These are phyloP conservation scores for Cephus cinctus DNA, from an alignment of 1,140 invertebrate species.

Conservation along the genomic window DNA sequence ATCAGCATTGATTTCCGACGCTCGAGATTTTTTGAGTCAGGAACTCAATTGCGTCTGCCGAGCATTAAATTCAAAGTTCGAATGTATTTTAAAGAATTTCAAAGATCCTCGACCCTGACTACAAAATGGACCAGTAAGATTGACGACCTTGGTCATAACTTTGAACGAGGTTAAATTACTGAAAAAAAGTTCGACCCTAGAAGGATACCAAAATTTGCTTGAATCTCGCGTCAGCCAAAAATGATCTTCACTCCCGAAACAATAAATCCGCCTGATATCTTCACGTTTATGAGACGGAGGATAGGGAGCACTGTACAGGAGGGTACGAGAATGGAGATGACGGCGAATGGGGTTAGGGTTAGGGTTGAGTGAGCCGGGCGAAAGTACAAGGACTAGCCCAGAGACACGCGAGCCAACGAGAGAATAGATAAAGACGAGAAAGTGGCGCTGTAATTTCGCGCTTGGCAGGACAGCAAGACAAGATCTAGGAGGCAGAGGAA, in stretches of 20 bases:
- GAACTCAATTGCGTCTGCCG: constrained; percentile 18
- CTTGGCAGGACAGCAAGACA: constrained; percentile 6
- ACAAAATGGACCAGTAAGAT: too few species aligned
- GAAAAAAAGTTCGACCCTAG: too few species aligned
- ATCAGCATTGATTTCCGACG: constrained; percentile 17
- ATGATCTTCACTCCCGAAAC: neutral
- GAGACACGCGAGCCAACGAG: neutral
- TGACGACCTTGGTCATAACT: too few species aligned
- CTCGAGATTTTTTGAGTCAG: constrained; percentile 24
- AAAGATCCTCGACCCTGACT: too few species aligned
- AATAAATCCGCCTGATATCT: constrained; percentile 1
- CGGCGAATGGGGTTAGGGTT: constrained; percentile 9
- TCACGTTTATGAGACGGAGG: neutral
- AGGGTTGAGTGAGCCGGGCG: constrained; percentile 5
- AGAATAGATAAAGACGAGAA: constrained; percentile 1
- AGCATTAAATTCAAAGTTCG: too few species aligned
- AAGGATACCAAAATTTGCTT: too few species aligned
- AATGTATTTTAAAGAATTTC: too few species aligned
- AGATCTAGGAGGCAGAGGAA: neutral
- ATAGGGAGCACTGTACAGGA: constrained; percentile 1
- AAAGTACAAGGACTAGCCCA: neutral
- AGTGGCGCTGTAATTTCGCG: constrained; percentile 12
- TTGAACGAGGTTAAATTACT: too few species aligned
- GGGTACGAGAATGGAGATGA: too few species aligned
- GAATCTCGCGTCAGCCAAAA: constrained; percentile 10